Base-by-base conservation (phyloP, 2,797 vertebrate species). In the Betta splendens region DNA sequence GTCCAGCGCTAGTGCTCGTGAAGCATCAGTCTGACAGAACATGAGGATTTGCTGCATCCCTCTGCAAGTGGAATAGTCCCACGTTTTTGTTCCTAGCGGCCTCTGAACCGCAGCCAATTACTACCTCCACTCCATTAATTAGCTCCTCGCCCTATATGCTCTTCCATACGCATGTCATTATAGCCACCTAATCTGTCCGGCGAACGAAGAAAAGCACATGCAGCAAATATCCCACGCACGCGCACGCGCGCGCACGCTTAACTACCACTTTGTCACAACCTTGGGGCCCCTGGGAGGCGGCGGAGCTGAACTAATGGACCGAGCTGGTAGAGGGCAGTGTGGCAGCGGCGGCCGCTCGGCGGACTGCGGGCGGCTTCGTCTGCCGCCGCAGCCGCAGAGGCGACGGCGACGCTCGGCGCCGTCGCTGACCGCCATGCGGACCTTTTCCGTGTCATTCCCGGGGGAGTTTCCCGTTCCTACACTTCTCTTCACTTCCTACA, bases 291-390 rank as follows among this genome's bases (percentile, higher is more conserved):
- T 62, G 80, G 39, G 59, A 85, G 76, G 80, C 80, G 80, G 72
- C 76, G 81, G 78, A 66, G 80, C 82, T 85, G 83, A 84, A 85
- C 80, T 85, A 81, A 85, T 80, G 44, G 75, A 78, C 40, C 39
- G 79, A 78, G 84, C 76, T 80, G 81, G 67, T 86, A 78, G 80
- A 80, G 79, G 78, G 74, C 80, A 80, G 83, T 85, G 69, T 83
- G 75, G 72, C 40, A 17, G 64, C 18, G 59, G 63, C 69, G 50
- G 64, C 64, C 43, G 64, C 42, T 49, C 33, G 36, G 48, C 32
- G 15, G 5, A 69, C 80, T 66, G 77, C 80, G 67, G 78, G 63
- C 62, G 0, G 21, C 40, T 31, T 33, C 75, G n/a, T 65, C 65
- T 72, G 64, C 73, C 72, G 69, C 56, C 73, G n/a, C n/a, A n/a